Conservation (phyloP, 1,140 invertebrate genomes). For the Leptoteleia sp. region DNA sequence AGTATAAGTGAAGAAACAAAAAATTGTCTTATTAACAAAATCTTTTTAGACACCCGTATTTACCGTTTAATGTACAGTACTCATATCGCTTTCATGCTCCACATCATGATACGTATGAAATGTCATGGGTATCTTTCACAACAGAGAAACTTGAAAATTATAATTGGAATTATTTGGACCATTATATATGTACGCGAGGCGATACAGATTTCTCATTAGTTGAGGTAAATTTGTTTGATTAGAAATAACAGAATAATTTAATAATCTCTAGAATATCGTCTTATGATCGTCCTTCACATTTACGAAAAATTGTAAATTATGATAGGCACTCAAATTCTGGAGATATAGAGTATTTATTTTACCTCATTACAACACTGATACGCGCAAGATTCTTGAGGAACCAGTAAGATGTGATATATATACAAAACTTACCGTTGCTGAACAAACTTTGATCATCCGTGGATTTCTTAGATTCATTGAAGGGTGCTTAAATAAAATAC, state of each 20-base stretch:
- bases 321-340: conserved; percentile 95
- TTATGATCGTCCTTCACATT: too few species aligned
- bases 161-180: conserved; percentile 99
- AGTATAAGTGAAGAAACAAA: too few species aligned
- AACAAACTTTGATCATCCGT: conserved; percentile 84
- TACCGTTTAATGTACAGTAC: conserved; percentile 94
- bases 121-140: conserved; percentile 96
- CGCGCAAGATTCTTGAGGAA: conserved; percentile 87
- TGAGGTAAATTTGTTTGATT: too few species aligned
- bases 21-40: neutral
- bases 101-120: conserved; percentile 95
- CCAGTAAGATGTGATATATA: conserved; percentile 91
- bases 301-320: conserved; percentile 7
- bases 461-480: conserved; percentile 94
- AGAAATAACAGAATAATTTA: too few species aligned
- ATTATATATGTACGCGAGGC: conserved; percentile 96
- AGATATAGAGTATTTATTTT: conserved; percentile 93
- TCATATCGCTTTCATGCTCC: conserved; percentile 96
- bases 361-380: conserved; percentile 87
- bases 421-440: conserved; percentile 82
- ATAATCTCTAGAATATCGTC: too few species aligned
- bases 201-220: conserved; percentile 93
- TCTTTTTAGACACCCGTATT: conserved; percentile 91
- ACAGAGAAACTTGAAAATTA: conserved; percentile 97
- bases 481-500: conserved; percentile 93